Percentiles rank a stretch among this genome's conserved stretches.
Evolutionary conservation across 2,113 vertebrate species (phyloP).

Genomic region (Rhagologus leucostigma): DNA sequence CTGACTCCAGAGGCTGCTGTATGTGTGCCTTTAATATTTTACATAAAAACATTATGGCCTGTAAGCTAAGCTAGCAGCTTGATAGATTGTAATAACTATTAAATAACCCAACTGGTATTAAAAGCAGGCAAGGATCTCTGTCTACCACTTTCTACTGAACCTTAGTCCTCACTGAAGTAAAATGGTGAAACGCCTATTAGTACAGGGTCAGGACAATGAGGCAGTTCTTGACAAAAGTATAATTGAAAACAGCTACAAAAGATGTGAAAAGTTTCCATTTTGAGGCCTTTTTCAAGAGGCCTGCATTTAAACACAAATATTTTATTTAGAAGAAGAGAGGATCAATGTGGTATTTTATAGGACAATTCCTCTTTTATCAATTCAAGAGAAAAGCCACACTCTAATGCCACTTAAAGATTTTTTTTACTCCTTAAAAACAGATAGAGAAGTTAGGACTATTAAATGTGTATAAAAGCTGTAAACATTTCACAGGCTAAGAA

Average conservation of each 20-base stretch:
- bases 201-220: not conserved
- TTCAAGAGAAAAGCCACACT: not conserved
- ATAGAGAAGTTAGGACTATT: not conserved
- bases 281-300: not conserved
- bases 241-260: not conserved
- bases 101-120: not conserved
- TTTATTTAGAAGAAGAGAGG: not conserved
- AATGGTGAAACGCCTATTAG: not conserved
- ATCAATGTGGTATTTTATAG: not conserved
- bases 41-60: not conserved
- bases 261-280: not conserved
- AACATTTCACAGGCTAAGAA: conserved; percentile 10
- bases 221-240: not conserved
- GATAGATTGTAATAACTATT: not conserved
- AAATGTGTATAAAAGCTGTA: not conserved
- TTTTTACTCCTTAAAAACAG: not conserved
- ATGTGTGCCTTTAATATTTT: not conserved
- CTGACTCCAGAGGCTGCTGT: not conserved
- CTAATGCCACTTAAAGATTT: not conserved
- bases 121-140: not conserved
- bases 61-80: not conserved
- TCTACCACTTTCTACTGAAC: not conserved
- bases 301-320: not conserved
- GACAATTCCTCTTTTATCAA: not conserved
- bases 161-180: not conserved